phyloP scores from a whole-genome alignment of 1,140 invertebrate species.

The Drosophila athabasca region DNA sequence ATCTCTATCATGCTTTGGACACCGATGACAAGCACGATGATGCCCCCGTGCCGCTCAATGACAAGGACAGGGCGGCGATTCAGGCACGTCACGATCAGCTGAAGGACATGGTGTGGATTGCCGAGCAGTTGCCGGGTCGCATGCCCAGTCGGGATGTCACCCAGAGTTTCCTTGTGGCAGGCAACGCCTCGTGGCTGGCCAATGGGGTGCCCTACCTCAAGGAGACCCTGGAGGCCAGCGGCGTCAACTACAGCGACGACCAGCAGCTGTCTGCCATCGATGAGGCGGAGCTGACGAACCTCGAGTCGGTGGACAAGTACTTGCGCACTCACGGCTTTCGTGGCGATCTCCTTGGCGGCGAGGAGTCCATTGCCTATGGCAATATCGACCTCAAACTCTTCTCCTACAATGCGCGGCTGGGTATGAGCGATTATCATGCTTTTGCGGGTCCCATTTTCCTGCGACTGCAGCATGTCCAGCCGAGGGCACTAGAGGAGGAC shows the following conservation, averaged over 20 bases:
- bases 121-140: constrained; percentile 92
- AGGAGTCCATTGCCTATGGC: constrained; percentile 80
- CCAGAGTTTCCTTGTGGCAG: constrained; percentile 85
- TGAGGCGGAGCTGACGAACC: constrained; percentile 64
- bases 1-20: constrained; percentile 58
- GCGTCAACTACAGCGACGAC: constrained; percentile 83
- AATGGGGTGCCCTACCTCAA: constrained; percentile 92
- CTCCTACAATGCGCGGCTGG: constrained; percentile 73
- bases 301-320: constrained; percentile 73
- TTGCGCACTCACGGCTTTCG: constrained; percentile 75
- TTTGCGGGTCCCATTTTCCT: constrained; percentile 80
- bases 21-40: constrained; percentile 72
- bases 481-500: constrained; percentile 38
- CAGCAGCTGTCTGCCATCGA: constrained; percentile 85
- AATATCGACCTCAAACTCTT: constrained; percentile 83
- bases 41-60: constrained; percentile 85
- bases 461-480: constrained; percentile 66
- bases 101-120: constrained; percentile 88
- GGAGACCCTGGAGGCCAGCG: constrained; percentile 84
- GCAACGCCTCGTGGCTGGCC: constrained; percentile 90
- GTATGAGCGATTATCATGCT: constrained; percentile 79
- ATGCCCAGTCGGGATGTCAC: constrained; percentile 89
- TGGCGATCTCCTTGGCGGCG: constrained; percentile 77
- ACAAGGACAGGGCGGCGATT: constrained; percentile 75
- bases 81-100: constrained; percentile 81